These are phyloP conservation scores for Xiphophorus maculatus DNA, from an alignment of 2,113 vertebrate species.

Conservation along the genomic window DNA sequence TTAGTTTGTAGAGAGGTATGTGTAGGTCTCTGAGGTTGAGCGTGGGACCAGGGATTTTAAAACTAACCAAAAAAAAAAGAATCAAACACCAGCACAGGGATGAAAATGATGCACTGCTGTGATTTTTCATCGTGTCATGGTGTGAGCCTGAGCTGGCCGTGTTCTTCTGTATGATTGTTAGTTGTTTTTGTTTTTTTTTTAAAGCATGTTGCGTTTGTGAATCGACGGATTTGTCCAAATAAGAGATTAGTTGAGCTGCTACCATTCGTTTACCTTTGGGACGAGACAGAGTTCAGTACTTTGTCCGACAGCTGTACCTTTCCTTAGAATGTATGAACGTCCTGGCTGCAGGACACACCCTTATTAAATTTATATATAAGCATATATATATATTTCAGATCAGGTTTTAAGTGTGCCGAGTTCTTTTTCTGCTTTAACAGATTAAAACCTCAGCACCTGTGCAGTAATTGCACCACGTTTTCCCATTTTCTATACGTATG, in stretches of 20 bases:
- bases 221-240: conserved; percentile 50
- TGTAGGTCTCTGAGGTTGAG: conserved; percentile 38
- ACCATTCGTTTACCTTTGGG: conserved; percentile 60
- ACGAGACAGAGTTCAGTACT: conserved; percentile 43
- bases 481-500: conserved; percentile 61
- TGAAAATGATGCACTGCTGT: conserved; percentile 63
- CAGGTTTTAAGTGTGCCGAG: conserved; percentile 61
- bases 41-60: conserved; percentile 51
- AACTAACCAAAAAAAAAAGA: conserved; percentile 44
- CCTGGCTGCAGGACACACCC: conserved; percentile 39
- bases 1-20: neutral
- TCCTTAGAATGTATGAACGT: conserved; percentile 77
- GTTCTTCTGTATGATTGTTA: conserved; percentile 51
- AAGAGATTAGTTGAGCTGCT: conserved; percentile 66
- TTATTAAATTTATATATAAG: conserved; percentile 39
- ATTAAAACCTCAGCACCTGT: conserved; percentile 55
- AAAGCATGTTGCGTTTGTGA: conserved; percentile 67
- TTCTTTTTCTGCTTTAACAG: conserved; percentile 49
- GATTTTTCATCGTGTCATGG: conserved; percentile 31
- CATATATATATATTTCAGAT: conserved; percentile 49
- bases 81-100: conserved; percentile 76
- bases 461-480: conserved; percentile 57
- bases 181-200: conserved; percentile 19
- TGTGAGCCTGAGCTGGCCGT: conserved; percentile 50
- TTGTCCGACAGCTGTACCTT: conserved; percentile 65